These are phyloP conservation scores for Danionella cerebrum DNA, from an alignment of 2,113 vertebrate genomes.

Conservation along the genomic window DNA sequence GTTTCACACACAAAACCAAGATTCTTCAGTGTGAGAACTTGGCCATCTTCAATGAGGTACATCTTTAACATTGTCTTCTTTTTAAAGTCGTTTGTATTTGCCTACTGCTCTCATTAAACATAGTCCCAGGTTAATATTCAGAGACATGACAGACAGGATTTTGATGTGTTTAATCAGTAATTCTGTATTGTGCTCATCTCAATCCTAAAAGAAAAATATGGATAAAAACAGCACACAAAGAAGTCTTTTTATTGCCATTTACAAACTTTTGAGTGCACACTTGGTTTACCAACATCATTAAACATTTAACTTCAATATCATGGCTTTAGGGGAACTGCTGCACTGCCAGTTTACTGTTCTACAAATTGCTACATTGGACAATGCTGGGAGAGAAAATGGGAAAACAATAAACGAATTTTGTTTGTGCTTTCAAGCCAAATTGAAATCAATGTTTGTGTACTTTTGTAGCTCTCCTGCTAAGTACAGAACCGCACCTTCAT, in stretches of 20 bases:
- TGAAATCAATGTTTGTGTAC: constrained; percentile 3
- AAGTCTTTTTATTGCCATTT: too few relatives aligned
- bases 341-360: too few relatives aligned
- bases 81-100: background rate
- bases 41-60: constrained; percentile 80
- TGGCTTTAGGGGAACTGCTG: too few relatives aligned
- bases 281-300: too few relatives aligned
- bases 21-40: constrained; percentile 68
- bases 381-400: background rate
- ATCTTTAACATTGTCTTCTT: background rate
- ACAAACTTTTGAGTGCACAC: too few relatives aligned
- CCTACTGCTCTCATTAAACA: background rate
- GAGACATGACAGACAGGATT: too few relatives aligned
- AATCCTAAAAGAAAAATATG: too few relatives aligned
- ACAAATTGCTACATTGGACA: background rate
- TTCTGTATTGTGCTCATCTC: too few relatives aligned
- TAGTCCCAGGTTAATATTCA: too few relatives aligned
- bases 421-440: background rate
- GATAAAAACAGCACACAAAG: too few relatives aligned
- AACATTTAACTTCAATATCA: too few relatives aligned
- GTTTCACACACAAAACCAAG: constrained; percentile 82
- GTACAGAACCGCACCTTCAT: constrained; percentile 25
- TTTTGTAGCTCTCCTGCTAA: constrained; percentile 7
- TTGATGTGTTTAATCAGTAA: too few relatives aligned
- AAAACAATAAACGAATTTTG: background rate